Evolutionary conservation across 1,140 invertebrate genomes (phyloP).

Genomic region (Trichoplusia ni): DNA sequence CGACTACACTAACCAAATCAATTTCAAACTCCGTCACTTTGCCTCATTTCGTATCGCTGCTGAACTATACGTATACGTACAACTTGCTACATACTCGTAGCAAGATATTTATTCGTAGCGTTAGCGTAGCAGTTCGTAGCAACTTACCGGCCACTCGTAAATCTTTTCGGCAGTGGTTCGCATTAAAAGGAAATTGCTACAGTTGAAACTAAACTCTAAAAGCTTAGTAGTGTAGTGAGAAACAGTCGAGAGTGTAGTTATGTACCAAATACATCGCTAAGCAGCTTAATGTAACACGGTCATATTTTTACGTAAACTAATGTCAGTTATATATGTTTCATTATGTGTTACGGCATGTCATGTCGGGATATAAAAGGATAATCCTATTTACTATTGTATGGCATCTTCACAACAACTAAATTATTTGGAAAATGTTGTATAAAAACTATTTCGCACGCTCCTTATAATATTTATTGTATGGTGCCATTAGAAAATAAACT

Average conservation of each 20-base stretch:
- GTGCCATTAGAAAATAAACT: too few species aligned
- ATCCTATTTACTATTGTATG: too few species aligned
- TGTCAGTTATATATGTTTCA: too few species aligned
- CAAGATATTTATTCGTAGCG: constrained; percentile 25
- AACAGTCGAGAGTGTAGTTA: not conserved
- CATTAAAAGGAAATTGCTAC: constrained; percentile 19
- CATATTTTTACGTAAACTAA: too few species aligned
- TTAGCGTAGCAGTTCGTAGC: constrained; percentile 30
- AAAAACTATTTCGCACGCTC: too few species aligned
- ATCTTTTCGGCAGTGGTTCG: constrained; percentile 15
- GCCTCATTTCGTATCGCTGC: not conserved
- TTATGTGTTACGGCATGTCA: too few species aligned
- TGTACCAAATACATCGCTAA: not conserved
- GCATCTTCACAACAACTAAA: too few species aligned
- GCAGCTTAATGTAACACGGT: not conserved
- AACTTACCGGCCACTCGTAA: constrained; percentile 15
- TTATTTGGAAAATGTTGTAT: too few species aligned
- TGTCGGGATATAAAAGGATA: too few species aligned
- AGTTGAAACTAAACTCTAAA: constrained; percentile 15
- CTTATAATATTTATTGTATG: too few species aligned
- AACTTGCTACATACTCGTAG: constrained; percentile 9
- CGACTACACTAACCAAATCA: constrained; percentile 21
- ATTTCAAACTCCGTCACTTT: constrained; percentile 15
- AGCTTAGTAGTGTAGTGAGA: not conserved
- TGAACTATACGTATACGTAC: not conserved